A percentile compares a stretch with the other conserved stretches of the same genome.
These are phyloP conservation scores for Caenorhabditis panamensis DNA, from an alignment of 2,888 invertebrate genomes.

Conservation along the genomic window DNA sequence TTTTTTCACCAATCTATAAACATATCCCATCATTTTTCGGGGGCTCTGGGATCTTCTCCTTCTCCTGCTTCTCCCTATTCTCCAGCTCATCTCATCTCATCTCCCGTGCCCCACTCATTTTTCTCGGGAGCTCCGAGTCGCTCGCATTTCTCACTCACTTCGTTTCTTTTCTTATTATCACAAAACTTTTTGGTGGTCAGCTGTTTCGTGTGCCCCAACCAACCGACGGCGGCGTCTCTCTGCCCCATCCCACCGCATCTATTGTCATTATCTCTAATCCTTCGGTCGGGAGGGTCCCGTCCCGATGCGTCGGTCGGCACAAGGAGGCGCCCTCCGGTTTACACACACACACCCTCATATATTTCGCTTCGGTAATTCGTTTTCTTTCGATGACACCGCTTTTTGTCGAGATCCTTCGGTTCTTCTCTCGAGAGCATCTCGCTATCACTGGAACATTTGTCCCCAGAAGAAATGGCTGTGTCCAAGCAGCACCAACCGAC, in stretches of 20 bases:
- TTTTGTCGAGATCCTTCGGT: constrained; percentile 39
- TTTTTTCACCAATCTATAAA: constrained; percentile 60
- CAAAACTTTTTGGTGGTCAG: constrained; percentile 57
- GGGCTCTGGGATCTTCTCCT: constrained; percentile 32
- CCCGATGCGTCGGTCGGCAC: constrained; percentile 39
- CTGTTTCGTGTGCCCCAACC: constrained; percentile 50
- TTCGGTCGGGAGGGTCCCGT: constrained; percentile 53
- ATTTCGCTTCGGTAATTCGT: constrained; percentile 60
- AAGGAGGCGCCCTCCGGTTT: constrained; percentile 40
- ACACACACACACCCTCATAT: constrained; percentile 54
- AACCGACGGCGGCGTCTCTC: constrained; percentile 33
- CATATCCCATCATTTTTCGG: constrained; percentile 58
- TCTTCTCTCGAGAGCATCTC: constrained; percentile 1
- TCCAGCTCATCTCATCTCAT: constrained; percentile 22
- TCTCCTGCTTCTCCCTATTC: too few species aligned
- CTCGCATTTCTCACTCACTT: constrained; percentile 10
- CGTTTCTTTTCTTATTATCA: constrained; percentile 58
- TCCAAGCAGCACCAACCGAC: constrained; percentile 37
- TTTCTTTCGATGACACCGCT: constrained; percentile 58
- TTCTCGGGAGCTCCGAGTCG: background rate
- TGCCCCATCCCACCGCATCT: constrained; percentile 54
- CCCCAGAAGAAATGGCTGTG: constrained; percentile 12
- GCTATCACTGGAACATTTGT: constrained; percentile 37
- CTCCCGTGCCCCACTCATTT: constrained; percentile 14
- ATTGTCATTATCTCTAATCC: constrained; percentile 60